A percentile compares a stretch with the other conserved stretches of the same genome.
phyloP scores from a whole-genome alignment of 2,888 invertebrate genomes.

The Creontiades dilutus region DNA sequence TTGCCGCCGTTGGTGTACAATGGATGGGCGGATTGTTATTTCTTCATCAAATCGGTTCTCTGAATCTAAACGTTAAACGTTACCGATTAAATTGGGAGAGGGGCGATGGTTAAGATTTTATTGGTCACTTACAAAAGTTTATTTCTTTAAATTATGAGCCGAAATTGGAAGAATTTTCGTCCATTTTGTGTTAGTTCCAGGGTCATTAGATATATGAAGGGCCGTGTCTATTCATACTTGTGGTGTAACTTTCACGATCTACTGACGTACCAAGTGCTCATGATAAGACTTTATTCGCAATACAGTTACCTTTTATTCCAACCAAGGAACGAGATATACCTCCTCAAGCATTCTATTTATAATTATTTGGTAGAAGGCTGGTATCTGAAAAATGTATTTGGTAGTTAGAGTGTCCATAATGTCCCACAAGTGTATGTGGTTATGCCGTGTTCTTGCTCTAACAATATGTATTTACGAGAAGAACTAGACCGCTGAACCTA shows the following conservation, averaged over 20 bases:
- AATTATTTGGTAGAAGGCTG: slow-evolving; percentile 8
- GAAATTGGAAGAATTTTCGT: no score
- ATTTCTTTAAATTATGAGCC: no score
- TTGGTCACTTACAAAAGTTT: no score
- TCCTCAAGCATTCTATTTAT: slow-evolving; percentile 16
- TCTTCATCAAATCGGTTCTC: no score
- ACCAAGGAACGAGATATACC: slow-evolving; percentile 2
- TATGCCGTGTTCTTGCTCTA: background rate
- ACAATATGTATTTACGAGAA: background rate
- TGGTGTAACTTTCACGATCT: slow-evolving; percentile 1
- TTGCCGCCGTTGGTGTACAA: no score
- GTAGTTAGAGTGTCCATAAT: background rate
- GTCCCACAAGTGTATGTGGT: background rate
- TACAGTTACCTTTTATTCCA: slow-evolving; percentile 14
- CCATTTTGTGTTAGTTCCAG: no score
- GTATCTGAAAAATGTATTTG: slow-evolving; percentile 51
- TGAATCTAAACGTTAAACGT: no score
- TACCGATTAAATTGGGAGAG: no score
- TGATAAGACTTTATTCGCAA: background rate
- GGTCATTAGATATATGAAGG: background rate
- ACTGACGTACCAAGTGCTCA: background rate
- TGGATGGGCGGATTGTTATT: no score
- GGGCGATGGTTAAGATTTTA: no score
- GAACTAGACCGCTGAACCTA: no score
- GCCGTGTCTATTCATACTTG: background rate